Conservation (phyloP, 2,113 vertebrate species). For the Patagioenas fasciata region DNA sequence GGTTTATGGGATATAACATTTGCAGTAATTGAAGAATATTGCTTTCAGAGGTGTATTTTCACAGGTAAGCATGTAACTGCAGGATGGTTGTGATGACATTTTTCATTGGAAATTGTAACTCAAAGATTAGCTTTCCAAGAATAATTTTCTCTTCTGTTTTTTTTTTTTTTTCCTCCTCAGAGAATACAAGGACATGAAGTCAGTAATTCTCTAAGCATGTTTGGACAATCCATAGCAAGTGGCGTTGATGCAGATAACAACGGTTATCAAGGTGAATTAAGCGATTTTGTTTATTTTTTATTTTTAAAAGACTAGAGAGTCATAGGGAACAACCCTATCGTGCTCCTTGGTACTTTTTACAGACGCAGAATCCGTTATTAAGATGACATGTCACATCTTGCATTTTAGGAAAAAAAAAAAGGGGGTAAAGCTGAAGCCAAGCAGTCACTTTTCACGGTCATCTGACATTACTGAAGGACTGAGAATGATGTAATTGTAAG, state of each 20-base stretch:
- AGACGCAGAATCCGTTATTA: background rate
- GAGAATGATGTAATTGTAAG: background rate
- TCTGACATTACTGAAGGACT: background rate
- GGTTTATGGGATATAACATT: background rate
- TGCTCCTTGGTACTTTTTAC: background rate
- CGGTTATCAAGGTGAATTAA: constrained; percentile 83
- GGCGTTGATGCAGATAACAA: constrained; percentile 85
- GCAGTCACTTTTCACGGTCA: background rate
- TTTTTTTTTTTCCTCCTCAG: constrained; percentile 60
- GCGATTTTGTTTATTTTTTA: background rate
- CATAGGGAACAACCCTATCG: background rate
- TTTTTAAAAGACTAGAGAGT: background rate
- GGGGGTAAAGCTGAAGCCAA: background rate
- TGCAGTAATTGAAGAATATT: background rate
- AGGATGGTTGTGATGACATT: background rate
- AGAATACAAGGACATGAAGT: constrained; percentile 80
- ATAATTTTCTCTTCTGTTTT: background rate
- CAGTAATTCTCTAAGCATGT: constrained; percentile 80
- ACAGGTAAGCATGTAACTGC: background rate
- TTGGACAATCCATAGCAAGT: constrained; percentile 87
- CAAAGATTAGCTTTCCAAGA: background rate
- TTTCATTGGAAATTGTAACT: background rate
- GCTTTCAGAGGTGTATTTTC: background rate
- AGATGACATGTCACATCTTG: background rate
- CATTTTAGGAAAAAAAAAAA: background rate